phyloP scores from a whole-genome alignment of 2,797 vertebrate species.

The Benthosema pterotum region DNA sequence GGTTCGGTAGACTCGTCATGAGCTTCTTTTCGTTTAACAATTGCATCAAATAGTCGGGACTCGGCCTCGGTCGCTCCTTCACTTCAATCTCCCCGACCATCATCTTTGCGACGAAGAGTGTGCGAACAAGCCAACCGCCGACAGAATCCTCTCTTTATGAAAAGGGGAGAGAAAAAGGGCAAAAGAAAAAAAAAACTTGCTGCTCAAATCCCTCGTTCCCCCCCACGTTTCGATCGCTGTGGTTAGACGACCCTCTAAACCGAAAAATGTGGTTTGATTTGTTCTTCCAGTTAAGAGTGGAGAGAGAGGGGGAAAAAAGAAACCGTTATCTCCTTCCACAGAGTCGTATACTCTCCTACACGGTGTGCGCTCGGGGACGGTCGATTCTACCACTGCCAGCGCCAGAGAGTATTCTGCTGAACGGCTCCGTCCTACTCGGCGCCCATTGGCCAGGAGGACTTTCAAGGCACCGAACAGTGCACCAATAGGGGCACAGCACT shows the following conservation, averaged over 20 bases:
- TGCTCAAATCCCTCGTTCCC: conserved; percentile 75
- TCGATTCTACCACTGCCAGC: conserved; percentile 77
- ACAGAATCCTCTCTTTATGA: conserved; percentile 75
- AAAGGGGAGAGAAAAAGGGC: conserved; percentile 57
- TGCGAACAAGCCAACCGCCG: conserved; percentile 66
- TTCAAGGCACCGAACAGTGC: conserved; percentile 27
- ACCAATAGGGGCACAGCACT: conserved; percentile 55
- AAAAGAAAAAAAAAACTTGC: conserved; percentile 77
- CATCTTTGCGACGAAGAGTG: conserved; percentile 80
- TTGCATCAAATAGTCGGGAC: conserved; percentile 89
- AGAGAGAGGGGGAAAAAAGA: conserved; percentile 61
- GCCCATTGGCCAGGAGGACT: conserved; percentile 61
- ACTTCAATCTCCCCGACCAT: conserved; percentile 90
- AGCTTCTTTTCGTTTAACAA: conserved; percentile 88
- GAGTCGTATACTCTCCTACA: conserved; percentile 70
- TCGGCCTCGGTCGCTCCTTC: conserved; percentile 90
- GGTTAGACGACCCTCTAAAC: conserved; percentile 58
- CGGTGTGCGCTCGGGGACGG: conserved; percentile 76
- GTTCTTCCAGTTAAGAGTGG: conserved; percentile 61
- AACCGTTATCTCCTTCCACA: conserved; percentile 75
- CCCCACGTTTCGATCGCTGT: conserved; percentile 65
- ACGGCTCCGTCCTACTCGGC: conserved; percentile 56
- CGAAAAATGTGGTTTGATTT: conserved; percentile 58
- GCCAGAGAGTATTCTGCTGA: conserved; percentile 66
- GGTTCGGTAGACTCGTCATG: conserved; percentile 87